These are phyloP conservation scores for Thymallus thymallus DNA, from an alignment of 2,113 vertebrate species.

Conservation along the genomic window DNA sequence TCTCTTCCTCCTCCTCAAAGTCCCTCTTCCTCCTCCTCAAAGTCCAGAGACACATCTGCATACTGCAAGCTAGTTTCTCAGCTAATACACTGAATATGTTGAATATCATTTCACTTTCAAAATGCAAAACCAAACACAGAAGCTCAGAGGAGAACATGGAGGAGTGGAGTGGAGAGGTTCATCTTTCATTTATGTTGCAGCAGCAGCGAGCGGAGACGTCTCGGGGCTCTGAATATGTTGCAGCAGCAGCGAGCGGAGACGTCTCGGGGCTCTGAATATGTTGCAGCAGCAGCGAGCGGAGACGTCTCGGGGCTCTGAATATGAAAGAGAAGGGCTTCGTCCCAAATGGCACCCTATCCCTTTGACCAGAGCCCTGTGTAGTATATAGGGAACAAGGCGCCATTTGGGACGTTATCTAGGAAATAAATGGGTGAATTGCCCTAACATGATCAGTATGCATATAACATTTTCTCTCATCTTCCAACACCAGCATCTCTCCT, in stretches of 20 bases:
- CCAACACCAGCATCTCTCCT: conserved; percentile 10
- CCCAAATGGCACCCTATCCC: background rate
- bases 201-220: conserved; percentile 41
- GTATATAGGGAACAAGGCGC: too few relatives aligned
- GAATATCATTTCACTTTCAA: conserved; percentile 42
- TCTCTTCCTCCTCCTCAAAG: background rate
- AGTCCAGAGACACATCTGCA: background rate
- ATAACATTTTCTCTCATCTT: conserved; percentile 42
- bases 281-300: conserved; percentile 31
- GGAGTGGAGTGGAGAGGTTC: conserved; percentile 28
- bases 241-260: conserved; percentile 36
- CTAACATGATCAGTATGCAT: conserved; percentile 51
- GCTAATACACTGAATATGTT: conserved; percentile 24
- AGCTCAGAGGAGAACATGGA: background rate
- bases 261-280: conserved; percentile 50
- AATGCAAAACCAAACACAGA: background rate
- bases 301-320: conserved; percentile 47
- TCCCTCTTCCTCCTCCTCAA: background rate
- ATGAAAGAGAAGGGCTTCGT: conserved; percentile 40
- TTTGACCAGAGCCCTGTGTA: background rate
- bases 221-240: too few relatives aligned
- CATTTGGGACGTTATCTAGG: too few relatives aligned
- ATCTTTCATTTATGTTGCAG: conserved; percentile 58
- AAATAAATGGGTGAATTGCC: conserved; percentile 13
- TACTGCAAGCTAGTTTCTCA: conserved; percentile 22